A percentile compares a stretch with the other conserved stretches of the same genome.
Evolutionary conservation across 2,888 invertebrate species (phyloP).

Genomic region (Phyllotreta striolata): DNA sequence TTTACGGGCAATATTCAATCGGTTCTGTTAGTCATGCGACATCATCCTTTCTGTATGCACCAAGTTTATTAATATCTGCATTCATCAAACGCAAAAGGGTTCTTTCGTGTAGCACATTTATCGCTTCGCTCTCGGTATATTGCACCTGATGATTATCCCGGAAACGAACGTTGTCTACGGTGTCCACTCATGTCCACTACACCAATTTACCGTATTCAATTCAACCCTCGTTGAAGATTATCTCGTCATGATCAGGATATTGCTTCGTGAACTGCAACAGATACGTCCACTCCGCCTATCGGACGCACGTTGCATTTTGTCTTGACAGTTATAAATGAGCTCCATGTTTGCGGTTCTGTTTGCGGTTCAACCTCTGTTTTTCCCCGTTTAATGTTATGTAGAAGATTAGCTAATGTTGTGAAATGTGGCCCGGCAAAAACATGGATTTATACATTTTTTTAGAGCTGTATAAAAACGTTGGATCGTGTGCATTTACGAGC

Average conservation of each 20-base stretch:
- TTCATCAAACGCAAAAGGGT: no score
- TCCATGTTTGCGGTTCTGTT: constrained; percentile 31
- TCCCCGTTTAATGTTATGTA: not conserved
- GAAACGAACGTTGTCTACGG: constrained; percentile 12
- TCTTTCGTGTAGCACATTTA: no score
- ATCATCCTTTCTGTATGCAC: no score
- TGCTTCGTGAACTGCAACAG: constrained; percentile 43
- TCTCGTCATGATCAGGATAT: constrained; percentile 41
- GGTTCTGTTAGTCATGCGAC: no score
- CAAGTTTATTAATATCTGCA: no score
- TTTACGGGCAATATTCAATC: no score
- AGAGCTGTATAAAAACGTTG: no score
- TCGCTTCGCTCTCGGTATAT: no score
- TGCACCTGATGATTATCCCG: constrained; percentile 10
- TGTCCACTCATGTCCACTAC: constrained; percentile 10
- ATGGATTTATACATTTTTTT: no score
- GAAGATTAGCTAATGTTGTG: no score
- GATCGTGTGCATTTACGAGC: no score
- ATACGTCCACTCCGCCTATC: constrained; percentile 42
- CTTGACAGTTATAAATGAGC: constrained; percentile 42
- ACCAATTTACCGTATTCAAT: constrained; percentile 23
- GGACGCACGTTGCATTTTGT: constrained; percentile 44
- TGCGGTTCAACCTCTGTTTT: constrained; percentile 6
- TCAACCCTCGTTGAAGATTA: constrained; percentile 24
- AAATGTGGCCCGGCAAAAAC: no score